phyloP scores from a whole-genome alignment of 1,140 invertebrate genomes.

The Philaenus spumarius region DNA sequence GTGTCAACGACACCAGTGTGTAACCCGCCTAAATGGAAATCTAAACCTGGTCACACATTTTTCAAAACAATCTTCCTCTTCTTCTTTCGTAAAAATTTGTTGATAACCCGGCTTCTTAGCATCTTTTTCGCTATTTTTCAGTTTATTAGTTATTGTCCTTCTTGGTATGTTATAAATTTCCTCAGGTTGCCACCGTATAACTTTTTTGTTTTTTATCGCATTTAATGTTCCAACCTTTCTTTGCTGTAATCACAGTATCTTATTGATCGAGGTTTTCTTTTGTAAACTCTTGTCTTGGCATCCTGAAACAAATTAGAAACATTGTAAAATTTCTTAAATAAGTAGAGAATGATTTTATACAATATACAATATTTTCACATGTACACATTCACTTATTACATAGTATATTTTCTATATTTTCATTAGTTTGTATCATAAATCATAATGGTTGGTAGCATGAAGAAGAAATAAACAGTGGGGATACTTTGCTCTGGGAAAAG shows the following conservation, averaged over 20 bases:
- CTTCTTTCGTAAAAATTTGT: slow-evolving; percentile 1
- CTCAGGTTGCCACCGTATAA: slow-evolving; percentile 18
- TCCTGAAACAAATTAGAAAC: slow-evolving; percentile 19
- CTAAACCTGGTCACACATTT: background rate
- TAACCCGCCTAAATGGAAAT: no score
- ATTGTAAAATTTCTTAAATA: no score
- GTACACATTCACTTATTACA: no score
- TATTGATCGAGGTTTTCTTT: slow-evolving; percentile 14
- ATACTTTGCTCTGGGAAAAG: no score
- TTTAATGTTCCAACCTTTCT: slow-evolving; percentile 7
- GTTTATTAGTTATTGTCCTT: slow-evolving; percentile 21
- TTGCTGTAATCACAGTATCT: slow-evolving; percentile 16
- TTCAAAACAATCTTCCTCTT: slow-evolving; percentile 10
- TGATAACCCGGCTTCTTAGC: background rate
- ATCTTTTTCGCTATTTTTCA: slow-evolving; percentile 13
- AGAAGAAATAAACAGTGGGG: no score
- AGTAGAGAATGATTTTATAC: no score
- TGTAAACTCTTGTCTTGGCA: slow-evolving; percentile 16
- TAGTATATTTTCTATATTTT: no score
- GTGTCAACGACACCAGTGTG: no score
- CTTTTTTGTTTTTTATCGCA: slow-evolving; percentile 5
- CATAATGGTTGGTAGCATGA: background rate
- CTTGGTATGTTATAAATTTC: slow-evolving; percentile 18
- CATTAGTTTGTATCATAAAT: no score
- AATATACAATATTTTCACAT: no score